Evolutionary conservation across 2,888 invertebrate species (phyloP), one percentile per base, ranked within the genome.

Genomic region (Agrilus mali): DNA sequence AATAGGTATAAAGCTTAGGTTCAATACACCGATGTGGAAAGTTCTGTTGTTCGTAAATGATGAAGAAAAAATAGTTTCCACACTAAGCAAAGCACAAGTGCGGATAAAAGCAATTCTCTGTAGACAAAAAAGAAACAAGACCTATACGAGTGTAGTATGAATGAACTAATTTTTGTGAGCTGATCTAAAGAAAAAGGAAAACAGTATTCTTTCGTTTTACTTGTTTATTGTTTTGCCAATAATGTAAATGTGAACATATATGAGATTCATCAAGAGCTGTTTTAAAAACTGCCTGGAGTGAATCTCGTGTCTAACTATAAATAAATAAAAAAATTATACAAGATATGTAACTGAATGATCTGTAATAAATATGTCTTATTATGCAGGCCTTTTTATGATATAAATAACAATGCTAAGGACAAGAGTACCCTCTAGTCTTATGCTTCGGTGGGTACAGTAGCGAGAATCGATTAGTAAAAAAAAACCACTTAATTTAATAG

Each of bases 301-400:
- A 64, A 63, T 63, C 63, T 61, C 60, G 59, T 59, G 61, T 63
- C 58, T 62, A 63, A 62, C 63, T 63, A 62, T 62, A 63, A 61
- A 64, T 61, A 64, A 63, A 63, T 63, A 63, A 60, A 60, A 60
- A 61, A 63, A 61, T 60, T 61, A 63, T 62, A 60, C 60, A 63
- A 61, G 57, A 60, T 61, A 63, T 64, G 62, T 64, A 62, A 61
- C 58, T 60, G 60, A 62, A 60, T 57, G 58, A 61, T 60, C 60
- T 62, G 63, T 62, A 63, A 62, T 62, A 62, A 62, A 61, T 60
- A 61, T 61, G 61, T 63, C 61, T 63, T 61, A 61, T 63, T 63
- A 27, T 27, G 10, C 27, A 27, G 8, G 27, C 27, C 10, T 27
- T 27, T 27, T 27, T 27, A 8, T 27, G 2, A 27, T 10, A 27